A percentile compares a stretch with the other conserved stretches of the same genome.
Conservation (phyloP, 1,140 invertebrate species). For the Diorhabda carinulata region DNA sequence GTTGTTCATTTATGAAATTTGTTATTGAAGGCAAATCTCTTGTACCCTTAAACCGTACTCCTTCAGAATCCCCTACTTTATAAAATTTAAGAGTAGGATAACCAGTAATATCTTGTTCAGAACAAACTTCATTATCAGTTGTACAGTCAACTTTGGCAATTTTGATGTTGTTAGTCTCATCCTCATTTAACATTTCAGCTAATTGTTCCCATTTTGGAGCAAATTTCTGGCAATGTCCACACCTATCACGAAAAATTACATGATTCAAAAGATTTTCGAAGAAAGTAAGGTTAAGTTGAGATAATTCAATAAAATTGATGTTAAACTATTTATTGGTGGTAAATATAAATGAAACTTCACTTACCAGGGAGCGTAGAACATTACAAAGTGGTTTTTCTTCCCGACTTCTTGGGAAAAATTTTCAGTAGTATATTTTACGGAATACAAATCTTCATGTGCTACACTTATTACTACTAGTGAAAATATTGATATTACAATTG, state of each 20-base stretch:
- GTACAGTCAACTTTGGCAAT: conserved; percentile 79
- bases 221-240: conserved; percentile 66
- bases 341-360: conserved; percentile 8
- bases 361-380: conserved; percentile 77
- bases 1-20: conserved; percentile 68
- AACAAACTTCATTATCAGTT: conserved; percentile 63
- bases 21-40: conserved; percentile 68
- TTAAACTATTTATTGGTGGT: not conserved
- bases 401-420: conserved; percentile 57
- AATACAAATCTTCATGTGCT: conserved; percentile 40
- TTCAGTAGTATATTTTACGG: conserved; percentile 48
- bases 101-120: conserved; percentile 70
- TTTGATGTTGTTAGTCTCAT: conserved; percentile 55
- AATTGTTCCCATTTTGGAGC: conserved; percentile 68
- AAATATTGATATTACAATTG: not conserved
- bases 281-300: not conserved
- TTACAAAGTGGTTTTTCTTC: conserved; percentile 68
- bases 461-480: not conserved
- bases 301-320: not conserved
- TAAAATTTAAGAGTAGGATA: conserved; percentile 70
- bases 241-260: conserved; percentile 52
- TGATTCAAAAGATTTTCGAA: conserved; percentile 1
- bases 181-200: conserved; percentile 64
- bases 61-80: conserved; percentile 57
- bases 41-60: conserved; percentile 65